Percentiles rank a stretch among this genome's conserved stretches.
These are phyloP conservation scores for Baronia brevicornis DNA, from an alignment of 2,888 invertebrate species.

Conservation along the genomic window DNA sequence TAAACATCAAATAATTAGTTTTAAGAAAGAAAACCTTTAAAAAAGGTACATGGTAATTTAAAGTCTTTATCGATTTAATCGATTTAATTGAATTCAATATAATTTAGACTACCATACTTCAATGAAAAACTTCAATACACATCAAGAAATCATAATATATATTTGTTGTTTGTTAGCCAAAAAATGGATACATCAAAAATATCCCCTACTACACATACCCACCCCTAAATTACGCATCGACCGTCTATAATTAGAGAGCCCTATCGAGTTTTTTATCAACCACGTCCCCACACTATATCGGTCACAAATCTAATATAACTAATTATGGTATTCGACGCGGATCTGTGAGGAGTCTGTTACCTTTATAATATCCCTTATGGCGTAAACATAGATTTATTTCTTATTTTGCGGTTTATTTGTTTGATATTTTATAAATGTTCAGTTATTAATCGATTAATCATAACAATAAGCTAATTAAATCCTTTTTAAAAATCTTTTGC, in stretches of 20 bases:
- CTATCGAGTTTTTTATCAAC: slow-evolving; percentile 53
- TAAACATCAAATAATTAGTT: too few relatives aligned
- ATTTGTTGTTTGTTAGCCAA: slow-evolving; percentile 33
- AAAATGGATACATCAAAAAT: slow-evolving; percentile 33
- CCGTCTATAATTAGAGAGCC: slow-evolving; percentile 49
- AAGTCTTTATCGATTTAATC: too few relatives aligned
- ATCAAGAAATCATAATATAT: slow-evolving; percentile 23
- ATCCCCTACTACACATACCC: slow-evolving; percentile 29
- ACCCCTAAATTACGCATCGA: slow-evolving; percentile 51
- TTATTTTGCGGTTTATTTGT: slow-evolving; percentile 18
- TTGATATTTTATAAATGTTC: too few relatives aligned
- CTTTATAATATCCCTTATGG: slow-evolving; percentile 32
- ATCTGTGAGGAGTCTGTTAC: slow-evolving; percentile 44
- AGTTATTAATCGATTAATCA: too few relatives aligned
- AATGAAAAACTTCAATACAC: slow-evolving; percentile 6
- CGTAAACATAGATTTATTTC: slow-evolving; percentile 35
- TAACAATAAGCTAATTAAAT: too few relatives aligned
- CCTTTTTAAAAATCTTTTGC: too few relatives aligned
- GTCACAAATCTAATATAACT: slow-evolving; percentile 64
- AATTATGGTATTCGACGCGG: slow-evolving; percentile 54
- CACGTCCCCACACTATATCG: slow-evolving; percentile 29
- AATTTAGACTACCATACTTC: neutral
- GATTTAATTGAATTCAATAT: too few relatives aligned
- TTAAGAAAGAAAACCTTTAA: too few relatives aligned
- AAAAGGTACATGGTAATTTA: too few relatives aligned